These are phyloP conservation scores for Phaetusa simplex DNA, from an alignment of 2,113 vertebrate genomes.

Conservation along the genomic window DNA sequence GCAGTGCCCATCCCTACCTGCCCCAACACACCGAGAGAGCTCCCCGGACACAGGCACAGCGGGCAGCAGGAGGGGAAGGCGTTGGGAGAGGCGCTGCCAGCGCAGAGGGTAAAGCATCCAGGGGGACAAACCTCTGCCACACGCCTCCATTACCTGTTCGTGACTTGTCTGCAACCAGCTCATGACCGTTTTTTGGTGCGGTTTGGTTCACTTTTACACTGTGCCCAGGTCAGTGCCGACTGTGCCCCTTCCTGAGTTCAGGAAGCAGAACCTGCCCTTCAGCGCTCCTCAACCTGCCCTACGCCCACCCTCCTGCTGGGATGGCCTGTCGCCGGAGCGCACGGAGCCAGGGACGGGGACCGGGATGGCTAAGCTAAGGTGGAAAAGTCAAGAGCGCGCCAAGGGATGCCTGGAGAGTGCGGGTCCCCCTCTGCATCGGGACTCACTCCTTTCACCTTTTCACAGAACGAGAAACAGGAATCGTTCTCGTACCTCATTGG, in stretches of 20 bases:
- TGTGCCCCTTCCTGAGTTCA: not conserved
- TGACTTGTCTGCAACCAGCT: not conserved
- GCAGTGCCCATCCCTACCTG: not conserved
- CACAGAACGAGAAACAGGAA: conserved; percentile 17
- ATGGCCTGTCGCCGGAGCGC: rapidly evolving
- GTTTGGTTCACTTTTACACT: not conserved
- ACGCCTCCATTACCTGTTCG: not conserved
- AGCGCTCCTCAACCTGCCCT: not conserved
- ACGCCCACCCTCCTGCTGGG: not conserved
- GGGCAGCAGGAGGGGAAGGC: not conserved
- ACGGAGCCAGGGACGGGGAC: not conserved
- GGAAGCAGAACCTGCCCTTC: not conserved
- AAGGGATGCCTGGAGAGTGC: not conserved
- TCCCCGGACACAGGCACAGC: not conserved
- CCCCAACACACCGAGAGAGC: not conserved
- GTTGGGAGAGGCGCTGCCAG: not conserved
- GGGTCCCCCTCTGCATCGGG: rapidly evolving
- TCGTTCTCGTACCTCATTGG: conserved; percentile 83
- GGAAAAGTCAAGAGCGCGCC: rapidly evolving
- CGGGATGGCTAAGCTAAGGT: not conserved
- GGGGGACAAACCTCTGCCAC: not conserved
- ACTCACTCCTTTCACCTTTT: not conserved
- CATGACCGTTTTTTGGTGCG: rapidly evolving
- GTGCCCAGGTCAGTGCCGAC: not conserved
- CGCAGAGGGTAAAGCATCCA: not conserved